Evolutionary conservation across 2,888 invertebrate species (phyloP), one percentile per base, ranked within the genome.

Genomic region (Zygaena filipendulae): DNA sequence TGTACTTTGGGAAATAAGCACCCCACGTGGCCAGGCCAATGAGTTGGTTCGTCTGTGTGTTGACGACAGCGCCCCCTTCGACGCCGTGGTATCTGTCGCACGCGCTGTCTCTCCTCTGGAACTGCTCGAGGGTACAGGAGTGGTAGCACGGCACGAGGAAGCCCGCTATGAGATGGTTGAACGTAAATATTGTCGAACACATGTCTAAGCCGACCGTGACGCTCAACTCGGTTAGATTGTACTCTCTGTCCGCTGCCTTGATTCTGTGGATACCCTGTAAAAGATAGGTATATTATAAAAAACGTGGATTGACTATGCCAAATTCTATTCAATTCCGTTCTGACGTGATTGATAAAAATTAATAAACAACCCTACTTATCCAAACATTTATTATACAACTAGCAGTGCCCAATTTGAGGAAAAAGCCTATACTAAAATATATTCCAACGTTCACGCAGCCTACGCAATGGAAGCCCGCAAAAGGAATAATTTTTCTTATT

Each of bases 21-120:
- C 63, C 66, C 72, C 72, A 72, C 0, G 63, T 67, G 0, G 63
- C 59, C 2, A 72, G 24, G 1, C 71, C 72, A 0, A 70, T 27
- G 11, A 72, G 27, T 32, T 43, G 42, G 0, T 49, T 43, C 1
- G 29, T 47, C 6, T 32, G 39, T 0, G 16, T 26, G 18, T 66
- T 49, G 3, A 56, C 11, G 2, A 72, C 25, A 0, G 62, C 67
- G 0, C 51, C 61, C 0, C 71, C 71, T 29, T 62, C 59, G 0
- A 58, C 61, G 0, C 63, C 69, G 10, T 53, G 61, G 24, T 60
- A 64, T 1, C 34, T 40, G 0, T 16, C 5, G 23, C 69, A 69
- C 4, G 30, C 34, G 0, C 14, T 3, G 1, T 33, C 25, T 0
- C 37, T 30, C 1, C 19, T 23, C 1, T 32, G 3, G 11, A 49